phyloP scores from a whole-genome alignment of 2,113 vertebrate species.

The Microtus ochrogaster region DNA sequence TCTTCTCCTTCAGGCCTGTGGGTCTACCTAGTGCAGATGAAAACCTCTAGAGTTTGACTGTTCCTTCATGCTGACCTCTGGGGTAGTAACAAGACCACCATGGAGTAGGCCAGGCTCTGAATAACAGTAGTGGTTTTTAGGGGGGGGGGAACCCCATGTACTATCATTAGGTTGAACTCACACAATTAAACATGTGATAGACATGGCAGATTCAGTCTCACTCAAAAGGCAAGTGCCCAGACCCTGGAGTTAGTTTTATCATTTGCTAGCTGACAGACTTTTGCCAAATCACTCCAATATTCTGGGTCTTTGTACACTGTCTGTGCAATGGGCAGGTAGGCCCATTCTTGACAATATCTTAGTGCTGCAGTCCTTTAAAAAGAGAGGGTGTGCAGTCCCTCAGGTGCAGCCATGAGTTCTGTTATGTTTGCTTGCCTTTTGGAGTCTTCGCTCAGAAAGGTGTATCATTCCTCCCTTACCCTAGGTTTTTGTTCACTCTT shows the following conservation, averaged over 20 bases:
- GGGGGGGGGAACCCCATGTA: not conserved
- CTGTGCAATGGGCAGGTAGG: not conserved
- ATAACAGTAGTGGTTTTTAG: not conserved
- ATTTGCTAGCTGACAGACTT: too few species aligned
- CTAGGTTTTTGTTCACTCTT: not conserved
- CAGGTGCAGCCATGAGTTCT: not conserved
- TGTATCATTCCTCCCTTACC: fast-evolving
- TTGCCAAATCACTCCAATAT: not conserved
- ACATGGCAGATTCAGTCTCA: not conserved
- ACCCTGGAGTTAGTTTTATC: too few species aligned
- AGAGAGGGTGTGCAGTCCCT: too few species aligned
- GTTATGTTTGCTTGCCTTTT: not conserved
- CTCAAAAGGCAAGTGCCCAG: not conserved
- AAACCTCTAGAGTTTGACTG: not conserved
- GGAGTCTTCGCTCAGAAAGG: not conserved
- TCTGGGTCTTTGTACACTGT: not conserved
- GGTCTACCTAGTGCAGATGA: not conserved
- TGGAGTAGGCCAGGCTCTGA: not conserved
- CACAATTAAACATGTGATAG: not conserved
- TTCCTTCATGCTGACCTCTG: not conserved
- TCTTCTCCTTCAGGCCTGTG: not conserved
- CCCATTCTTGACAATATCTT: not conserved
- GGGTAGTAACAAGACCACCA: not conserved
- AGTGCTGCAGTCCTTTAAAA: not conserved
- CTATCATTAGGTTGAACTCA: too few species aligned